These are phyloP conservation scores for Allygus modestus DNA, from an alignment of 2,888 invertebrate genomes.

Conservation along the genomic window DNA sequence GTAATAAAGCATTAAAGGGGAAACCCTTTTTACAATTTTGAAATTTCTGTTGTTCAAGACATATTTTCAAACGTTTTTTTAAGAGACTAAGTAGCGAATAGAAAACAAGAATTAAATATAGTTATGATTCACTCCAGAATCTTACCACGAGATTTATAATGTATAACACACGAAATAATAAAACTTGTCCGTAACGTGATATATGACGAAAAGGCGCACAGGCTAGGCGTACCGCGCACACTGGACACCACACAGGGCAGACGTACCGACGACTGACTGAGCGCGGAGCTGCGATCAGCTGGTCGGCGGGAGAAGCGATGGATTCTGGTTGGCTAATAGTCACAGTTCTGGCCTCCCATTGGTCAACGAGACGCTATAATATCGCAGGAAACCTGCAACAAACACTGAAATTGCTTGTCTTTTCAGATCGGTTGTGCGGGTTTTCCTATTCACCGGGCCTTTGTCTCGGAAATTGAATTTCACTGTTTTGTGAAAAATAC, in stretches of 20 bases:
- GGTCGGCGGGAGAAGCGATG: neutral
- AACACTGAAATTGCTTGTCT: constrained; percentile 13
- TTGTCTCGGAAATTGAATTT: neutral
- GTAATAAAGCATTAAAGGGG: no score
- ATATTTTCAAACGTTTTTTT: no score
- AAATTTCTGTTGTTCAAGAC: no score
- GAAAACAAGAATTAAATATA: no score
- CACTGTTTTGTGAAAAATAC: neutral
- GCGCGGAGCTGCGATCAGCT: constrained; percentile 17
- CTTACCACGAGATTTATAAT: no score
- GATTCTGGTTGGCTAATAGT: constrained; percentile 7
- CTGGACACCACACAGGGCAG: neutral
- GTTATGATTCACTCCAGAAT: no score
- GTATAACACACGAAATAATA: no score
- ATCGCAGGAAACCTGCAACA: constrained; percentile 5
- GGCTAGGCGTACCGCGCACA: neutral
- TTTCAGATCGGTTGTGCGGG: neutral
- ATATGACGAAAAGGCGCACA: no score
- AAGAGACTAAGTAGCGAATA: no score
- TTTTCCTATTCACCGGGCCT: neutral
- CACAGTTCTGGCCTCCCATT: constrained; percentile 16
- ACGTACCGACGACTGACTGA: neutral
- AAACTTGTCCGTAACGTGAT: neutral
- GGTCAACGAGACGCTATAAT: neutral
- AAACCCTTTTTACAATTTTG: no score